Evolutionary conservation across 2,113 vertebrate genomes (phyloP).

Genomic region (Haemorhous mexicanus): DNA sequence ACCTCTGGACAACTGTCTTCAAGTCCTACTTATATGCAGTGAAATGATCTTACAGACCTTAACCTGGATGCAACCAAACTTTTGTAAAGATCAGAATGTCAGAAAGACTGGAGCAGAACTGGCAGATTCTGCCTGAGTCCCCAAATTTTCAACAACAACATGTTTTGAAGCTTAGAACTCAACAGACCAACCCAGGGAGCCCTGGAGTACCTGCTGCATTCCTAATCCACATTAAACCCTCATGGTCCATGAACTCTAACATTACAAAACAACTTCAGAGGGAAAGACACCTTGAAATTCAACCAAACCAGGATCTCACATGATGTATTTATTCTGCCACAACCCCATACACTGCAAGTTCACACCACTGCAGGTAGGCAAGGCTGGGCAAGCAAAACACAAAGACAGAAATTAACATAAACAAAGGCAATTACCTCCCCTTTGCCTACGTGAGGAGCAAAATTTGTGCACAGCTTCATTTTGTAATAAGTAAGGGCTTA

Average conservation of each 20-base stretch:
- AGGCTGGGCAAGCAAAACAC: not conserved
- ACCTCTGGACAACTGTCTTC: not conserved
- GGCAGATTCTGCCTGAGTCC: not conserved
- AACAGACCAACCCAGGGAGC: not conserved
- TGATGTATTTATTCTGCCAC: not conserved
- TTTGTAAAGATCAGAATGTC: not conserved
- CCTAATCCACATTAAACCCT: not conserved
- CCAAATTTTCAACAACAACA: not conserved
- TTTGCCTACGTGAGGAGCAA: not conserved
- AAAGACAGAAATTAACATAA: slow-evolving; percentile 8
- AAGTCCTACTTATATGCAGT: not conserved
- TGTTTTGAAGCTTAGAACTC: not conserved
- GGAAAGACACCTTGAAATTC: not conserved
- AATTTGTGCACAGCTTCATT: slow-evolving; percentile 1
- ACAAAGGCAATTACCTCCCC: slow-evolving; percentile 24
- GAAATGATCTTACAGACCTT: not conserved
- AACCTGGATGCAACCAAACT: not conserved
- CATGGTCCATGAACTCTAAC: not conserved
- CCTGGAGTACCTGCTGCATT: not conserved
- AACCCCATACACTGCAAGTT: not conserved
- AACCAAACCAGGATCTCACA: not conserved
- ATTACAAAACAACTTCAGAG: not conserved
- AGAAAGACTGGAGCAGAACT: not conserved
- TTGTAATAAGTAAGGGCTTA: slow-evolving; percentile 23
- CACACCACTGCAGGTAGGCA: not conserved